These are phyloP conservation scores for Tachysurus fulvidraco DNA, from an alignment of 2,113 vertebrate species.

Conservation along the genomic window DNA sequence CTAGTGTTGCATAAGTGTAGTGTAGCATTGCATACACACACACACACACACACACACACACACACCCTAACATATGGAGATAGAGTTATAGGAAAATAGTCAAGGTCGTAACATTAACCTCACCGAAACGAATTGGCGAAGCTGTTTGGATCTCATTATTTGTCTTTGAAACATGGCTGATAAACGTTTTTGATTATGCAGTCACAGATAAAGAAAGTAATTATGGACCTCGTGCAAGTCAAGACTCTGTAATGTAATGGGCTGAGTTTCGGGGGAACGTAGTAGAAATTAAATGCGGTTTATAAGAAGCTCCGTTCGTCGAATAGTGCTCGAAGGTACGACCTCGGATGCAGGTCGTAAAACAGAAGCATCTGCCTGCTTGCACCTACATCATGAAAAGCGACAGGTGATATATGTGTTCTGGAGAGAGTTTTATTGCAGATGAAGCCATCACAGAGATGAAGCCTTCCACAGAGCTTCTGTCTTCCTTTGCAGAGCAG, in stretches of 20 bases:
- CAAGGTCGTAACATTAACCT: too few species aligned
- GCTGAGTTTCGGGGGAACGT: constrained; percentile 9
- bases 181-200: constrained; percentile 44
- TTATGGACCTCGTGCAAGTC: constrained; percentile 38
- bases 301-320: too few species aligned
- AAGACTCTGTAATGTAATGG: constrained; percentile 3
- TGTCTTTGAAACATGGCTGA: constrained; percentile 23
- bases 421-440: constrained; percentile 32
- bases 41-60: too few species aligned
- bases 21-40: too few species aligned
- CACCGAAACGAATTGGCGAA: not conserved
- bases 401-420: constrained; percentile 14
- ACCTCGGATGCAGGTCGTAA: constrained; percentile 12
- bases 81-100: too few species aligned
- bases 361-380: not conserved
- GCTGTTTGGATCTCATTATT: constrained; percentile 34
- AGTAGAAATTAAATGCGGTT: constrained; percentile 24
- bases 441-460: constrained; percentile 30
- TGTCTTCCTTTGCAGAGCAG: constrained; percentile 1
- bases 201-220: constrained; percentile 51
- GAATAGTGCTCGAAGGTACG: constrained; percentile 5
- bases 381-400: constrained; percentile 6
- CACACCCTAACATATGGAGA: too few species aligned
- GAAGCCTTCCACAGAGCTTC: constrained; percentile 15
- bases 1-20: too few species aligned